Evolutionary conservation across 2,888 invertebrate genomes (phyloP).

Genomic region (Eubasilissa splendida): DNA sequence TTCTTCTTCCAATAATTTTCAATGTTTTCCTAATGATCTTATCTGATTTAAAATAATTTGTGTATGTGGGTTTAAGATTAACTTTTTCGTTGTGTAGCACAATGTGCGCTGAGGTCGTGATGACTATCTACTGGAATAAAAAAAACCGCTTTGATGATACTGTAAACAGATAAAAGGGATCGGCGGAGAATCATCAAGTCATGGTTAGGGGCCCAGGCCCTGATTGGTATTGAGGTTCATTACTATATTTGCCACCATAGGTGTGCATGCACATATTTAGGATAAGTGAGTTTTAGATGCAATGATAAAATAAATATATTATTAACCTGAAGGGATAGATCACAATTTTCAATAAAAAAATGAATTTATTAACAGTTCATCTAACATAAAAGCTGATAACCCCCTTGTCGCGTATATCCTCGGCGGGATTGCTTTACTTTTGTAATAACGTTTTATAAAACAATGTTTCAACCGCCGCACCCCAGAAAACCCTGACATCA

Average conservation of each 20-base stretch:
- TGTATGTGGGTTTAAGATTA: slow-evolving; percentile 10
- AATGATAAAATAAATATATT: too few species aligned
- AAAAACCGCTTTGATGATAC: slow-evolving; percentile 5
- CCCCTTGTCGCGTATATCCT: too few species aligned
- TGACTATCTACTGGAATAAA: neutral
- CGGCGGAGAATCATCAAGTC: neutral
- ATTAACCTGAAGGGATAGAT: too few species aligned
- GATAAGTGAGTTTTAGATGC: too few species aligned
- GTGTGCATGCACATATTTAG: too few species aligned
- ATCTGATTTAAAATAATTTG: too few species aligned
- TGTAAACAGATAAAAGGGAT: neutral
- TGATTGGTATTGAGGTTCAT: neutral
- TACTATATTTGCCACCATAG: too few species aligned
- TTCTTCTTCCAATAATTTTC: too few species aligned
- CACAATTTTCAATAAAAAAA: too few species aligned
- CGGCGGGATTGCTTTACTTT: neutral
- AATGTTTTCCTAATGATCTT: too few species aligned
- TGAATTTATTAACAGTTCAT: too few species aligned
- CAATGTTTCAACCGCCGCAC: slow-evolving; percentile 14
- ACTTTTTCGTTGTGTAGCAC: slow-evolving; percentile 1
- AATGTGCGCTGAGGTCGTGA: slow-evolving; percentile 3
- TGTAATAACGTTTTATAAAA: slow-evolving; percentile 7
- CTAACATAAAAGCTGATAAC: too few species aligned
- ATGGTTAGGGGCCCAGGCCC: neutral
- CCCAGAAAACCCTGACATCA: neutral